phyloP scores from a whole-genome alignment of 2,888 invertebrate species.

The Neoaliturus tenellus region DNA sequence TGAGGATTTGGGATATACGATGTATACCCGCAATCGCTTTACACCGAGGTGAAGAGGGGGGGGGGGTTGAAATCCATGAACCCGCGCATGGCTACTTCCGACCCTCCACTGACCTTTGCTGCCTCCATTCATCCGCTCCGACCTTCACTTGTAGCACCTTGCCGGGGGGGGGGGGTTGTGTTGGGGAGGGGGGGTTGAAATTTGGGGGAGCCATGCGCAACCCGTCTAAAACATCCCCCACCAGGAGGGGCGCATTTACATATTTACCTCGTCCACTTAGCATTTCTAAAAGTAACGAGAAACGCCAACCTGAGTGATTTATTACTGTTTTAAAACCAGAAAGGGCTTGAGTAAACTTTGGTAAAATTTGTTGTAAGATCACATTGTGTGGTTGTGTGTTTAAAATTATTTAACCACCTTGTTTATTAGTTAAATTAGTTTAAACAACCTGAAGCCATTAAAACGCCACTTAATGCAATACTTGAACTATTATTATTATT shows the following conservation, averaged over 20 bases:
- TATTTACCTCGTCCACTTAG: not conserved
- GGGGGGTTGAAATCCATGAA: not conserved
- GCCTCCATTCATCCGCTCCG: not conserved
- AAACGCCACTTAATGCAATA: no score
- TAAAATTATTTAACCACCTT: no score
- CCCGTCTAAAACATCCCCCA: not conserved
- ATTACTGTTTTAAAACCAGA: not conserved
- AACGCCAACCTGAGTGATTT: not conserved
- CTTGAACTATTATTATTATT: no score
- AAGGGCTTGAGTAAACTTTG: no score
- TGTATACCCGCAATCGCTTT: not conserved
- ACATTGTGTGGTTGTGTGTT: no score
- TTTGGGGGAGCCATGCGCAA: not conserved
- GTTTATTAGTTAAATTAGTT: no score
- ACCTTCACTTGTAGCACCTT: conserved; percentile 13
- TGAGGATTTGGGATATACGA: no score
- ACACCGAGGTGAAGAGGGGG: conserved; percentile 2
- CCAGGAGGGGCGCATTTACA: not conserved
- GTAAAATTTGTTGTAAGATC: no score
- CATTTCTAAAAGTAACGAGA: not conserved
- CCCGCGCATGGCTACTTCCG: not conserved
- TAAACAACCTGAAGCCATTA: no score
- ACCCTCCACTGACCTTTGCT: conserved; percentile 2
- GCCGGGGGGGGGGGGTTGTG: not conserved
- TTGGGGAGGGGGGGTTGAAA: not conserved